A percentile compares a stretch with the other conserved stretches of the same genome.
These are phyloP conservation scores for Motacilla alba DNA, from an alignment of 2,113 vertebrate genomes.

Conservation along the genomic window DNA sequence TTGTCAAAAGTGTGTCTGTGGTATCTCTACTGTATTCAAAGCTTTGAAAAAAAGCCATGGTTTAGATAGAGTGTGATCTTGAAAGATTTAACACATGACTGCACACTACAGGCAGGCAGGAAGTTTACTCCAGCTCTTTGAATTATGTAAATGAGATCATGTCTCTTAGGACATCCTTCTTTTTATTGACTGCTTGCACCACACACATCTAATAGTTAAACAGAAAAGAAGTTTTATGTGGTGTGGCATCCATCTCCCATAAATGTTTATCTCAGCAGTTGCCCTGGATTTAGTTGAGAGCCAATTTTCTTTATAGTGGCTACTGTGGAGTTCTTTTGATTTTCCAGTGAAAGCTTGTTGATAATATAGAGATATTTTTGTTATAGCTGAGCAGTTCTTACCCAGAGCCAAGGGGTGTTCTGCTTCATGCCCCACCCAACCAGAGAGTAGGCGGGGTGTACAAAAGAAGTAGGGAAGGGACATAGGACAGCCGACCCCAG, in stretches of 20 bases:
- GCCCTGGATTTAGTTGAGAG: not conserved
- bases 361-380: not conserved
- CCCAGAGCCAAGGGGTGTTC: not conserved
- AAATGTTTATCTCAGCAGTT: not conserved
- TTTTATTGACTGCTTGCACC: not conserved
- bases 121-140: not conserved
- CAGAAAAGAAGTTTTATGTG: not conserved
- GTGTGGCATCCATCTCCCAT: not conserved
- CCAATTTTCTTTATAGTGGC: not conserved
- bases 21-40: not conserved
- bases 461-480: not conserved
- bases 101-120: not conserved
- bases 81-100: not conserved
- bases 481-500: accelerated
- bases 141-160: not conserved
- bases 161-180: not conserved
- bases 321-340: not conserved
- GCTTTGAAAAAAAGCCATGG: not conserved
- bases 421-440: not conserved
- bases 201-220: not conserved
- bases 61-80: not conserved
- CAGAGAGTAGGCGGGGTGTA: not conserved
- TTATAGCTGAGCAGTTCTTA: not conserved
- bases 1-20: not conserved
- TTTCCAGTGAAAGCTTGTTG: not conserved